Evolutionary conservation across 2,888 invertebrate genomes (phyloP).

Genomic region (Cheilosia vulpina): DNA sequence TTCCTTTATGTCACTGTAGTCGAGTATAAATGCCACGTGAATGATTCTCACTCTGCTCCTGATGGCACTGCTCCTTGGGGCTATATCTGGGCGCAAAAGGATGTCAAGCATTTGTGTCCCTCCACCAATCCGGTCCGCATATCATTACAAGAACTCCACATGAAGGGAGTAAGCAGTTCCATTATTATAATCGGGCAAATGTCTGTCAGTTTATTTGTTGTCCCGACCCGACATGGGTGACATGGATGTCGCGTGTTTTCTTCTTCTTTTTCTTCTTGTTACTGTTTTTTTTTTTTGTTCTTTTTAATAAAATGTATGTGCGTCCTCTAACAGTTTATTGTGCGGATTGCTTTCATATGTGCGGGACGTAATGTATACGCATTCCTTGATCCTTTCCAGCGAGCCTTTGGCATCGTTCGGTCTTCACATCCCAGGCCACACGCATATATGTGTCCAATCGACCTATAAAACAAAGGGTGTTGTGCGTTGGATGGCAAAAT

Average conservation of each 20-base stretch:
- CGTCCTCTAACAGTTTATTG: slow-evolving; percentile 19
- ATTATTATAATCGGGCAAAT: slow-evolving; percentile 65
- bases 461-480: slow-evolving; percentile 57
- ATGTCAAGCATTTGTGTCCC: slow-evolving; percentile 52
- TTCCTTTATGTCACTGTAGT: neutral
- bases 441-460: slow-evolving; percentile 40
- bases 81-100: slow-evolving; percentile 20
- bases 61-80: neutral
- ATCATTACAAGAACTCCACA: slow-evolving; percentile 48
- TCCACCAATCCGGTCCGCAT: slow-evolving; percentile 36
- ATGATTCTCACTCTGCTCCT: slow-evolving; percentile 1
- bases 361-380: slow-evolving; percentile 33
- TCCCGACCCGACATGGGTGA: slow-evolving; percentile 54
- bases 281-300: neutral
- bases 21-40: slow-evolving; percentile 21
- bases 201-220: slow-evolving; percentile 68
- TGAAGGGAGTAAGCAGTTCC: slow-evolving; percentile 11
- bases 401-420: slow-evolving; percentile 50
- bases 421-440: slow-evolving; percentile 6
- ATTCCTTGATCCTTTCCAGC: slow-evolving; percentile 63
- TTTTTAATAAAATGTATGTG: slow-evolving; percentile 52
- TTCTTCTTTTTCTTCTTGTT: neutral
- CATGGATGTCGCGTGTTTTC: slow-evolving; percentile 56
- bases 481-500: slow-evolving; percentile 13
- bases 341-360: slow-evolving; percentile 45